Evolutionary conservation across 2,797 vertebrate species (phyloP).

Genomic region (Sebastes diploproa): DNA sequence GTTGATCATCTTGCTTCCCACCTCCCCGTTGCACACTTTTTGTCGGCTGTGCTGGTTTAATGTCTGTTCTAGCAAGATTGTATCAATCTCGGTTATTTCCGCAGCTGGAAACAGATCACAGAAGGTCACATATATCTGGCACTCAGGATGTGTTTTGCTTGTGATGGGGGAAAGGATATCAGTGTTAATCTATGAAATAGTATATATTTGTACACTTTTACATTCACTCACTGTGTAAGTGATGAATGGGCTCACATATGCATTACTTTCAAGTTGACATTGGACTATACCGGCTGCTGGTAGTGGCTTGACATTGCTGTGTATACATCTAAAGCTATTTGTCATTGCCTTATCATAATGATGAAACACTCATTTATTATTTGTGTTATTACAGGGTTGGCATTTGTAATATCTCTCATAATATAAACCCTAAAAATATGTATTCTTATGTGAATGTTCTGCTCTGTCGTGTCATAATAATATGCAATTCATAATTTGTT

Average conservation of each 20-base stretch:
- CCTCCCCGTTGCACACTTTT: not conserved
- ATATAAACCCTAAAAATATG: not conserved
- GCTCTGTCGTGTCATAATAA: not conserved
- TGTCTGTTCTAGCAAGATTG: slow-evolving; percentile 54
- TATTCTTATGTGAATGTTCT: not conserved
- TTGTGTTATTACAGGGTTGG: not conserved
- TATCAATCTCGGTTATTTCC: slow-evolving; percentile 62
- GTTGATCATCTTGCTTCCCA: slow-evolving; percentile 52
- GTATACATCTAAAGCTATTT: not conserved
- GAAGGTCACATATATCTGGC: slow-evolving; percentile 53
- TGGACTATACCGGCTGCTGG: slow-evolving; percentile 17
- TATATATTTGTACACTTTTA: slow-evolving; percentile 25
- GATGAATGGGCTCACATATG: slow-evolving; percentile 50
- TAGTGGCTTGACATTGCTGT: slow-evolving; percentile 15
- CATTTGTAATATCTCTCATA: not conserved
- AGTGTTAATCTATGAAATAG: slow-evolving; percentile 30
- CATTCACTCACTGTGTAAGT: slow-evolving; percentile 20
- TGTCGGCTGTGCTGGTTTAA: slow-evolving; percentile 40
- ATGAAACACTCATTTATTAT: slow-evolving; percentile 2
- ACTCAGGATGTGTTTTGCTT: slow-evolving; percentile 36
- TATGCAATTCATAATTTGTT: not conserved
- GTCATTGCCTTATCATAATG: not conserved
- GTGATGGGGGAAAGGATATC: slow-evolving; percentile 30
- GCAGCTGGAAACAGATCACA: slow-evolving; percentile 36
- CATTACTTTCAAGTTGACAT: slow-evolving; percentile 42